These are phyloP conservation scores for Pan paniscus DNA, from an alignment of 2,113 vertebrate genomes.

Conservation along the genomic window DNA sequence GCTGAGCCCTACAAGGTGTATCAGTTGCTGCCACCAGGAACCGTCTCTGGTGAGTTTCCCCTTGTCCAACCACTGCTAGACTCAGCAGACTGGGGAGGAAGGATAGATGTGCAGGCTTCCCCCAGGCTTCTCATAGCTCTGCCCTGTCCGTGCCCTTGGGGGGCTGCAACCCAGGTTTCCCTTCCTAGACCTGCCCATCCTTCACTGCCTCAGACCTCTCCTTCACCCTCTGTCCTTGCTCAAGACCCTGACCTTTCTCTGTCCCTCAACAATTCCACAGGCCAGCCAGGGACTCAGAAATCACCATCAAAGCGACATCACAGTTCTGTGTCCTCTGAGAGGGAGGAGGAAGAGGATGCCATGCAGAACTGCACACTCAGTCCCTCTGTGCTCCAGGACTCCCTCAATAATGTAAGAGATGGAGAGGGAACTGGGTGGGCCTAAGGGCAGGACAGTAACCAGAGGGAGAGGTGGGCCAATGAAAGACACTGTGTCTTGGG, in stretches of 20 bases:
- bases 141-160: background rate
- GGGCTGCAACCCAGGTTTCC: background rate
- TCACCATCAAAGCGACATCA: conserved; percentile 19
- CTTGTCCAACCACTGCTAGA: background rate
- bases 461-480: background rate
- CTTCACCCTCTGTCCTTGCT: background rate
- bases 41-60: conserved; percentile 50
- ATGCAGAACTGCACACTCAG: conserved; percentile 68
- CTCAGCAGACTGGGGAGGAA: background rate
- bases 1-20: conserved; percentile 95
- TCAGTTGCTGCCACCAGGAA: conserved; percentile 79
- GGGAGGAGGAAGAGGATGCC: background rate
- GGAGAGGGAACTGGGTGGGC: background rate
- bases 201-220: background rate
- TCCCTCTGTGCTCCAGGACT: conserved; percentile 55
- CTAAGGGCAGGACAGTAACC: background rate
- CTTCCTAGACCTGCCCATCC: background rate
- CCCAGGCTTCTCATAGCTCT: background rate
- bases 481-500: background rate
- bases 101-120: background rate
- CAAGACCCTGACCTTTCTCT: background rate
- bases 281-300: conserved; percentile 43
- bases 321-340: background rate
- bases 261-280: conserved; percentile 41
- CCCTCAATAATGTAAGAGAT: conserved; percentile 63